Evolutionary conservation across 2,113 vertebrate species (phyloP).

Genomic region (Callipepla squamata): DNA sequence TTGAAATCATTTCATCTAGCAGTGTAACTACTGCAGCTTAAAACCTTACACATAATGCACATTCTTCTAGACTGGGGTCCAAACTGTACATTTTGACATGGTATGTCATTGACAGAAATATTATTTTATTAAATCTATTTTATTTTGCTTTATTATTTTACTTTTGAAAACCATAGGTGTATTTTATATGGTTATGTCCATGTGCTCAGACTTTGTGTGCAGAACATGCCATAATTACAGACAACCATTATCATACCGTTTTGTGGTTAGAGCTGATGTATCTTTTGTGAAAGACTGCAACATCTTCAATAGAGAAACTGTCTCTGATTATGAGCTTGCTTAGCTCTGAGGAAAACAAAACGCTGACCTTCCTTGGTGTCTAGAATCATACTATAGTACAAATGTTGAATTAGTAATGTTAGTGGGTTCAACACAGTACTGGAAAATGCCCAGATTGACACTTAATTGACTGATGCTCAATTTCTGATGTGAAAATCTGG

Average conservation of each 20-base stretch:
- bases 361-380: not conserved
- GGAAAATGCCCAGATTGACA: not conserved
- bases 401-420: not conserved
- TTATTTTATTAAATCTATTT: not conserved
- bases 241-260: not conserved
- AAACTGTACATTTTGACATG: not conserved
- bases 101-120: not conserved
- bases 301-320: not conserved
- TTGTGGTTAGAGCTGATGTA: not conserved
- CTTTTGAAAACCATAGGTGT: not conserved
- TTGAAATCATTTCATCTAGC: not conserved
- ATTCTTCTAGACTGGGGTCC: not conserved
- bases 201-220: accelerated
- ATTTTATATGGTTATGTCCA: accelerated
- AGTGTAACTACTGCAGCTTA: not conserved
- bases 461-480: not conserved
- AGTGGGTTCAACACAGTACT: not conserved
- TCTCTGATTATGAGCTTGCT: not conserved
- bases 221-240: not conserved
- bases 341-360: not conserved
- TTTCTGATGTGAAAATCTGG: not conserved
- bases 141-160: not conserved
- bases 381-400: not conserved
- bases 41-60: not conserved
- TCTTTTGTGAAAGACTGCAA: not conserved